Evolutionary conservation across 2,113 vertebrate species (phyloP).

Genomic region (Addax nasomaculatus): DNA sequence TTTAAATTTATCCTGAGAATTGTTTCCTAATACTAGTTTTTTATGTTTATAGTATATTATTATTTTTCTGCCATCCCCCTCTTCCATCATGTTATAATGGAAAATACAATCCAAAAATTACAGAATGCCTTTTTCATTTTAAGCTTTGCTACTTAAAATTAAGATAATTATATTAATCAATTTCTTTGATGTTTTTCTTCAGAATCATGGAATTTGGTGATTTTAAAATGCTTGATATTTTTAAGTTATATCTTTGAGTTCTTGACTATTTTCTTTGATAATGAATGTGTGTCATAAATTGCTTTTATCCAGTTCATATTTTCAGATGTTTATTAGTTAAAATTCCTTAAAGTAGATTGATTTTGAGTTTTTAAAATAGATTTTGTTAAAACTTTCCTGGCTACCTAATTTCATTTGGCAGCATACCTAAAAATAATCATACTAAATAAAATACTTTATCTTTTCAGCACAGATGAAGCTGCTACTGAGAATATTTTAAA

Average conservation of each 20-base stretch:
- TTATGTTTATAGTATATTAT: background rate
- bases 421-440: background rate
- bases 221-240: background rate
- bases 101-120: background rate
- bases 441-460: conserved; percentile 48
- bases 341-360: conserved; percentile 11
- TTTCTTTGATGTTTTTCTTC: conserved; percentile 4
- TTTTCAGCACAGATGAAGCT: conserved; percentile 94
- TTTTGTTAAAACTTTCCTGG: conserved; percentile 21
- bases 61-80: background rate
- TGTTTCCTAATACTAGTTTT: background rate
- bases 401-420: background rate
- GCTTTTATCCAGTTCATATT: background rate
- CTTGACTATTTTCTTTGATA: background rate
- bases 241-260: conserved; percentile 31
- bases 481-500: conserved; percentile 99
- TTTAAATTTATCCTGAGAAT: background rate
- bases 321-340: conserved; percentile 35
- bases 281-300: background rate
- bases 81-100: background rate
- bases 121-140: background rate
- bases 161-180: background rate
- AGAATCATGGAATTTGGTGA: background rate
- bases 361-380: background rate
- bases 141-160: background rate